Evolutionary conservation across 2,113 vertebrate species (phyloP).

Genomic region (Elaphurus davidianus): DNA sequence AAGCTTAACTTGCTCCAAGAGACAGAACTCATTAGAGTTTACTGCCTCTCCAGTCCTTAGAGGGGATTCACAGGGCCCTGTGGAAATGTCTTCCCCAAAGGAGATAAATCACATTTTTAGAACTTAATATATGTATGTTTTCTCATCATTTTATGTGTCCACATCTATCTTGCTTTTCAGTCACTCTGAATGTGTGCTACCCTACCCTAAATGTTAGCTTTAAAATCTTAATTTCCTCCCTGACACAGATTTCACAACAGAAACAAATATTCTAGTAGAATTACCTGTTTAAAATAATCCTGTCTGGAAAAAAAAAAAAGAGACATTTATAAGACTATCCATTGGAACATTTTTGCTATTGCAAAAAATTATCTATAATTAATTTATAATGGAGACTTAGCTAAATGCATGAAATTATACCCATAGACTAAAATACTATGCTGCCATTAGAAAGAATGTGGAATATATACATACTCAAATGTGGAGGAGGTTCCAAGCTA

Average conservation of each 20-base stretch:
- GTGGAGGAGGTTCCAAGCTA: neutral
- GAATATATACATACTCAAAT: neutral
- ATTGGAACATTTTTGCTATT: neutral
- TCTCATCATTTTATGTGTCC: neutral
- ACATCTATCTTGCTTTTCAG: neutral
- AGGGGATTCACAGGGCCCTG: neutral
- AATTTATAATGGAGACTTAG: neutral
- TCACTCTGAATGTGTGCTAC: neutral
- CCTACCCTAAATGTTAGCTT: neutral
- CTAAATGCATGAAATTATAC: neutral
- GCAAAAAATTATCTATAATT: neutral
- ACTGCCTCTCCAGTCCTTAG: neutral
- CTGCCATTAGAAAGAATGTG: neutral
- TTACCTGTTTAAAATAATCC: neutral
- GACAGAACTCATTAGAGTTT: neutral
- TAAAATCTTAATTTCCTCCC: neutral
- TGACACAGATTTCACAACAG: neutral
- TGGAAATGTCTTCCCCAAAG: neutral
- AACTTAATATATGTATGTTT: neutral
- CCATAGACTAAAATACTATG: neutral
- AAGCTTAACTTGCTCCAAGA: neutral
- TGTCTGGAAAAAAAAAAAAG: neutral
- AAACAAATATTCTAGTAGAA: neutral
- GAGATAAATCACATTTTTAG: slow-evolving; percentile 14
- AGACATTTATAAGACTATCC: neutral